Evolutionary conservation across 2,888 invertebrate genomes (phyloP).

Genomic region (Diadegma fenestrale): DNA sequence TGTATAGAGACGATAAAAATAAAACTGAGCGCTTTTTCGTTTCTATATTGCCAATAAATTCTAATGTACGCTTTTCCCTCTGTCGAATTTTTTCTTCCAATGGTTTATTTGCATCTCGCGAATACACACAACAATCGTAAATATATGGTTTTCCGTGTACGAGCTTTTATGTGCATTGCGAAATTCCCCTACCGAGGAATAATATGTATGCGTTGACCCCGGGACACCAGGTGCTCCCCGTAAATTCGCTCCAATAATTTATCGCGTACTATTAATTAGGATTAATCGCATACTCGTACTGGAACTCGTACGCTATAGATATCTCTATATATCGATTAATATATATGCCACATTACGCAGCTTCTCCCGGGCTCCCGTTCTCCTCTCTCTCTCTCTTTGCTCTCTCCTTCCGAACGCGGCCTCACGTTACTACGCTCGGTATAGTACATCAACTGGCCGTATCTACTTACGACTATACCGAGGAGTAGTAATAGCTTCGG

Average conservation of each 20-base stretch:
- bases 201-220: slow-evolving; percentile 54
- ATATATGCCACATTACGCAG: too few species aligned
- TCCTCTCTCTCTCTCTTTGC: not conserved
- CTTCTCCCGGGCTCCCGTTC: too few species aligned
- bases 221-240: slow-evolving; percentile 60
- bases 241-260: slow-evolving; percentile 67
- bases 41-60: too few species aligned
- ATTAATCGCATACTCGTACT: slow-evolving; percentile 59
- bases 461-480: slow-evolving; percentile 20
- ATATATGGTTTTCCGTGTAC: too few species aligned
- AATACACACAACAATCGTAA: too few species aligned
- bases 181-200: not conserved
- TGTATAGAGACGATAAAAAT: not conserved
- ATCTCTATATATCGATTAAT: too few species aligned
- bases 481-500: not conserved
- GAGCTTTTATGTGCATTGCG: not conserved
- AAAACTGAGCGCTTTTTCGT: not conserved
- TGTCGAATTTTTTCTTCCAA: too few species aligned
- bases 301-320: not conserved
- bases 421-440: slow-evolving; percentile 18
- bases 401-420: not conserved
- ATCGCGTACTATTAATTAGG: slow-evolving; percentile 65
- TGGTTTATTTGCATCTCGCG: too few species aligned
- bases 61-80: too few species aligned
- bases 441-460: slow-evolving; percentile 16